Evolutionary conservation across 92 coral and sea anemone genomes (phyloP).

Genomic region (Porites rus): DNA sequence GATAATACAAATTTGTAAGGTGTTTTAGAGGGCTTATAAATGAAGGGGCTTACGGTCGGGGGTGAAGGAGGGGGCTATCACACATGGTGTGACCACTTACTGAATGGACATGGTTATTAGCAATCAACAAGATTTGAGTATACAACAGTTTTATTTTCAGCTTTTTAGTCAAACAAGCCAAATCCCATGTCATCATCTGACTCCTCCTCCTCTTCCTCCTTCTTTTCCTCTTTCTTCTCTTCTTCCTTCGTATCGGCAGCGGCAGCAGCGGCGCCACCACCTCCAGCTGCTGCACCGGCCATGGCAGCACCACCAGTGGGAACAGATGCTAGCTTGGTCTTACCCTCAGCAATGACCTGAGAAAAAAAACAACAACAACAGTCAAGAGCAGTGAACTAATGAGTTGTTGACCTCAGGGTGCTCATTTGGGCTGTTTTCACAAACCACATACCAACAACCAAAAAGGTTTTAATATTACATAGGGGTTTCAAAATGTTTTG

Average conservation of each 20-base stretch:
- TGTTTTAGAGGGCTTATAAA: no score
- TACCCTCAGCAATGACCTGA: slow-evolving; percentile 90
- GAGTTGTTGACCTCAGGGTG: not conserved
- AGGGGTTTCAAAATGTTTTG: no score
- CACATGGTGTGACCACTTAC: no score
- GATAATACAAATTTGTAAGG: no score
- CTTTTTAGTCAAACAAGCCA: slow-evolving; percentile 83
- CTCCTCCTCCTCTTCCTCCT: slow-evolving; percentile 83
- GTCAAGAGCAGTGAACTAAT: not conserved
- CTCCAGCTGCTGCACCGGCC: slow-evolving; percentile 71
- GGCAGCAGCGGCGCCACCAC: slow-evolving; percentile 65
- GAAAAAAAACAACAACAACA: not conserved
- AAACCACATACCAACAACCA: no score
- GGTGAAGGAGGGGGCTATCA: no score
- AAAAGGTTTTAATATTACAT: no score
- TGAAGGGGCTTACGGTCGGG: no score
- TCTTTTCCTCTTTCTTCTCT: slow-evolving; percentile 88
- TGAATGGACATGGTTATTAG: no score
- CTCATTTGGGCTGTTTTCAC: not conserved
- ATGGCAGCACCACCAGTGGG: slow-evolving; percentile 95
- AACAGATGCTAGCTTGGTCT: slow-evolving; percentile 86
- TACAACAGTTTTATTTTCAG: slow-evolving; percentile 13
- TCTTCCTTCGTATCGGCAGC: slow-evolving; percentile 73
- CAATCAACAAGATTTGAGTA: not conserved
- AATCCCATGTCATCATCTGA: slow-evolving; percentile 99